Percentiles rank a stretch among this genome's conserved stretches.
phyloP scores from a whole-genome alignment of 2,888 invertebrate genomes.

The Cosmia trapezina region DNA sequence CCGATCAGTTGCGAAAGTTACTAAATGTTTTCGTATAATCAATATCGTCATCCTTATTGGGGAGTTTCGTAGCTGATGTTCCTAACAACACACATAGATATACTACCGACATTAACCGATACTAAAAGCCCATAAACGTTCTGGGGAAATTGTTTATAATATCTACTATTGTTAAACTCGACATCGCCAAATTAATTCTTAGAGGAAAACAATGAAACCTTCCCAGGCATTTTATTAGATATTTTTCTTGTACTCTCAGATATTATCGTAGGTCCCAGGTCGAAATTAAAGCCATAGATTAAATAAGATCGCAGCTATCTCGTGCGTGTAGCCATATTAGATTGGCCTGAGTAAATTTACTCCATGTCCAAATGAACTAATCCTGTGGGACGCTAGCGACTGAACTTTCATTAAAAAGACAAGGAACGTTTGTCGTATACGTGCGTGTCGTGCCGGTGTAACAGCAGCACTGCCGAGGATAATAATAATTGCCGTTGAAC shows the following conservation, averaged over 20 bases:
- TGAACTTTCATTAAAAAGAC: constrained; percentile 80
- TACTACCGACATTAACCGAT: constrained; percentile 30
- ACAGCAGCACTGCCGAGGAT: constrained; percentile 32
- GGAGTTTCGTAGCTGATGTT: constrained; percentile 51
- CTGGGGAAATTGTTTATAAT: constrained; percentile 58
- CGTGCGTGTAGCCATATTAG: constrained; percentile 78
- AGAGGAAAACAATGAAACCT: constrained; percentile 40
- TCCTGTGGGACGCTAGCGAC: constrained; percentile 75
- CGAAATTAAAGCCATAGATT: constrained; percentile 81
- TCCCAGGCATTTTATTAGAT: constrained; percentile 43
- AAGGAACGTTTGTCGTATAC: constrained; percentile 67
- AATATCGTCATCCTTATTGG: constrained; percentile 44
- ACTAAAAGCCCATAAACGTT: constrained; percentile 62
- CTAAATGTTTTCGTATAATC: constrained; percentile 33
- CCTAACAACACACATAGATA: constrained; percentile 42
- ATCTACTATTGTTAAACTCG: constrained; percentile 63
- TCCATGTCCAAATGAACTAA: constrained; percentile 84
- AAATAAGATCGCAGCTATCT: constrained; percentile 76
- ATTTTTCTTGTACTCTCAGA: constrained; percentile 55
- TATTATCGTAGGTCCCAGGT: constrained; percentile 65
- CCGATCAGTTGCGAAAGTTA: constrained; percentile 1
- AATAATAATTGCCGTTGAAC: constrained; percentile 59
- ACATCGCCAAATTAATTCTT: constrained; percentile 45
- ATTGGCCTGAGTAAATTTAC: constrained; percentile 86
- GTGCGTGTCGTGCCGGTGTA: constrained; percentile 53